Conservation (phyloP, 2,113 vertebrate species). For the Sceloporus undulatus region DNA sequence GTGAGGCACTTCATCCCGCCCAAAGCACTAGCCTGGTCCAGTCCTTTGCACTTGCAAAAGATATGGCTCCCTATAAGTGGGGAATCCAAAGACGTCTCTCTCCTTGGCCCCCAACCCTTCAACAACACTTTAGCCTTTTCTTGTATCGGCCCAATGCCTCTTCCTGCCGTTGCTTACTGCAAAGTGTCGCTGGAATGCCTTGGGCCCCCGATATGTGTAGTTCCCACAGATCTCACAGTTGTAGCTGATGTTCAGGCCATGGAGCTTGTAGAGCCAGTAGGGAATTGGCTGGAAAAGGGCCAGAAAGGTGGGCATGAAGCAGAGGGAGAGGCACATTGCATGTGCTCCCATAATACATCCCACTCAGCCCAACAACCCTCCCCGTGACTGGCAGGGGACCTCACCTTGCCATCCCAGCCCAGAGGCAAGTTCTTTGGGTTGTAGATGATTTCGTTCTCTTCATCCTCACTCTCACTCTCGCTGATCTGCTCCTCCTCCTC, state of each 20-base stretch:
- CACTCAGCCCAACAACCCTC: too few relatives aligned
- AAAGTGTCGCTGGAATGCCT: slow-evolving; percentile 96
- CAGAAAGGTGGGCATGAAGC: accelerated
- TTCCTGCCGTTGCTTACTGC: slow-evolving; percentile 77
- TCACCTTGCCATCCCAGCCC: slow-evolving; percentile 98
- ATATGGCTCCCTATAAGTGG: accelerated
- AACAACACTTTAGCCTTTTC: neutral
- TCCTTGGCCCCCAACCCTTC: neutral
- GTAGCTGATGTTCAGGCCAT: slow-evolving; percentile 98
- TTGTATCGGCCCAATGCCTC: neutral
- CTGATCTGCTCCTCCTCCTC: slow-evolving; percentile 98
- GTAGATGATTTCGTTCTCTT: slow-evolving; percentile 99
- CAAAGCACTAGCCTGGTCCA: neutral
- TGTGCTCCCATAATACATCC: neutral
- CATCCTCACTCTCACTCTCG: slow-evolving; percentile 97
- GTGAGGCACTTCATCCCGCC: too few relatives aligned
- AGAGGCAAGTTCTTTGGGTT: slow-evolving; percentile 98
- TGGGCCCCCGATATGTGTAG: slow-evolving; percentile 97
- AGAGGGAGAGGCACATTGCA: neutral
- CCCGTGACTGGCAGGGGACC: neutral
- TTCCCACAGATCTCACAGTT: slow-evolving; percentile 99
- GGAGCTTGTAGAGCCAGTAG: slow-evolving; percentile 96
- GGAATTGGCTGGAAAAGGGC: slow-evolving; percentile 88
- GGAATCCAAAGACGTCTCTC: neutral
- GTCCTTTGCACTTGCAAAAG: neutral